phyloP scores from a whole-genome alignment of 2,888 invertebrate species.

The Thymelicus sylvestris region DNA sequence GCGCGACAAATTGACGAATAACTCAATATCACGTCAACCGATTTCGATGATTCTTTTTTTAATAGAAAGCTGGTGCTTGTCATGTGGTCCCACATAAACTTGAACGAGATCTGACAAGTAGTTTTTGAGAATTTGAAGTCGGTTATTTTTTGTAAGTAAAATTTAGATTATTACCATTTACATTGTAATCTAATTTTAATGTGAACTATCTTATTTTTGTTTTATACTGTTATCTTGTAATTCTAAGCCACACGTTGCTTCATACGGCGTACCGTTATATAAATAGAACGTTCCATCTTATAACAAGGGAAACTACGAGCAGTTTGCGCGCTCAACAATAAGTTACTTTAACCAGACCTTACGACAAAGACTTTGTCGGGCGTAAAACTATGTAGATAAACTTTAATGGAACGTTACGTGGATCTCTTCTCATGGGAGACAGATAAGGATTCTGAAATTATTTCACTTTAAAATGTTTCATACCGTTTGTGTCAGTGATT shows the following conservation, averaged over 20 bases:
- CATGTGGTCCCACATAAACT: too few relatives aligned
- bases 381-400: constrained; percentile 9
- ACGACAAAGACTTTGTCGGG: neutral
- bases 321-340: neutral
- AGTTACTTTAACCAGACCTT: neutral
- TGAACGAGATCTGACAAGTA: too few relatives aligned
- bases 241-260: neutral
- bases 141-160: too few relatives aligned
- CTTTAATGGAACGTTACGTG: neutral
- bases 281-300: neutral
- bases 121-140: too few relatives aligned
- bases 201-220: neutral
- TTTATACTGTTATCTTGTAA: neutral
- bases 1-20: too few relatives aligned
- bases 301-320: neutral
- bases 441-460: neutral
- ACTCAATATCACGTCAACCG: too few relatives aligned
- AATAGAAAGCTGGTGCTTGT: too few relatives aligned
- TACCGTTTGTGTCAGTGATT: too few relatives aligned
- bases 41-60: too few relatives aligned
- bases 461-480: too few relatives aligned
- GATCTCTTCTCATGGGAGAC: neutral
- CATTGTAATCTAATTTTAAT: too few relatives aligned
- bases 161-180: too few relatives aligned
- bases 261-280: neutral